Evolutionary conservation across 1,140 invertebrate species (phyloP).

Genomic region (Stratiolaelaps scimitus): DNA sequence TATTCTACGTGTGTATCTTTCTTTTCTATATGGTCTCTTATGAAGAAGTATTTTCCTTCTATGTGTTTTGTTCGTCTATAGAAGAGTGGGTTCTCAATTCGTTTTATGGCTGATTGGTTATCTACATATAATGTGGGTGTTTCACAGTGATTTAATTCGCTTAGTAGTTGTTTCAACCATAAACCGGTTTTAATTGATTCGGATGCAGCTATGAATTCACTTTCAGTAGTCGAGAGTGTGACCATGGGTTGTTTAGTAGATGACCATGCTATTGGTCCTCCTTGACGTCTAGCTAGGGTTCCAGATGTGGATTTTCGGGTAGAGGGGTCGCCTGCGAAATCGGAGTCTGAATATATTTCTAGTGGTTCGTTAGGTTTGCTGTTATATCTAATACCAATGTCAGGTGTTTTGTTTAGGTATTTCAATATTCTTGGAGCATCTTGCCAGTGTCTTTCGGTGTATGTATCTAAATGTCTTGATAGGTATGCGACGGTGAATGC

Average conservation of each 20-base stretch:
- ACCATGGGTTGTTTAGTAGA: neutral
- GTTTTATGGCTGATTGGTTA: constrained; percentile 38
- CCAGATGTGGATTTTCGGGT: constrained; percentile 28
- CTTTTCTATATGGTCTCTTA: constrained; percentile 37
- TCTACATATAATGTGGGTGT: constrained; percentile 36
- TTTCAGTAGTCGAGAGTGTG: neutral
- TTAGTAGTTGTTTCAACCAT: constrained; percentile 36
- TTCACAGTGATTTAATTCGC: constrained; percentile 34
- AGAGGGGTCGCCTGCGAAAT: neutral
- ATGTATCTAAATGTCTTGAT: neutral
- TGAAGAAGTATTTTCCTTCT: constrained; percentile 40
- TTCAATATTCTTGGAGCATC: constrained; percentile 24
- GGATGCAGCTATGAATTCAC: neutral
- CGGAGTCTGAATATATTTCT: constrained; percentile 28
- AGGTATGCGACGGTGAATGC: constrained; percentile 23
- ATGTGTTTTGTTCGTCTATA: constrained; percentile 42
- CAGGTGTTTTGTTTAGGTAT: constrained; percentile 28
- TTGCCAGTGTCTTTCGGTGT: constrained; percentile 26
- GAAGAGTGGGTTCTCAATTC: constrained; percentile 40
- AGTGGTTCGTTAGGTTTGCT: constrained; percentile 10
- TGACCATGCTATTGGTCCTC: neutral
- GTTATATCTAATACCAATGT: constrained; percentile 11
- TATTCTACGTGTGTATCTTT: constrained; percentile 18
- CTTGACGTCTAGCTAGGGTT: neutral
- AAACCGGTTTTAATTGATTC: constrained; percentile 36